These are phyloP conservation scores for Hyperoplus immaculatus DNA, from an alignment of 2,797 vertebrate species.

Conservation along the genomic window DNA sequence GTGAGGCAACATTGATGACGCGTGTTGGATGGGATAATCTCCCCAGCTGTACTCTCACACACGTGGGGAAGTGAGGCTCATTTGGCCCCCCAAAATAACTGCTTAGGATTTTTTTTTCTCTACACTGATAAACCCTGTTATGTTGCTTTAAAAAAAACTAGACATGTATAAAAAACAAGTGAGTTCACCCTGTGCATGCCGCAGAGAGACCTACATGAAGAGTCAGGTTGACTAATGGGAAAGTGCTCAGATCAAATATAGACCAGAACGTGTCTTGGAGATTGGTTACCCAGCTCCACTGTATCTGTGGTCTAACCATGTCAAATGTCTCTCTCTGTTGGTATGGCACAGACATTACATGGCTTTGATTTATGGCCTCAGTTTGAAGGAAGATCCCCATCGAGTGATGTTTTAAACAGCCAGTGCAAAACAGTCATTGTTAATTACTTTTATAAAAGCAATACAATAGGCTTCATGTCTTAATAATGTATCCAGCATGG, in stretches of 20 bases:
- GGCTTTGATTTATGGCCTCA: conserved; percentile 1
- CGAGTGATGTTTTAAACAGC: neutral
- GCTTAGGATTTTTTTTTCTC: conserved; percentile 45
- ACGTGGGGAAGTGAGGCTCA: conserved; percentile 68
- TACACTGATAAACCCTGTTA: conserved; percentile 36
- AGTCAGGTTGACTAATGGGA: conserved; percentile 11
- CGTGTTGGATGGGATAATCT: conserved; percentile 82
- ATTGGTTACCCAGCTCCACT: neutral
- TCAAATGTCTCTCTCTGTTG: conserved; percentile 69
- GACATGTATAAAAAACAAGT: neutral
- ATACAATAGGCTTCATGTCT: neutral
- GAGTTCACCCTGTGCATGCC: neutral
- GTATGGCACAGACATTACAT: conserved; percentile 8
- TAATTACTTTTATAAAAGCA: neutral
- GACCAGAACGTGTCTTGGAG: conserved; percentile 22
- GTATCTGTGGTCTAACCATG: neutral
- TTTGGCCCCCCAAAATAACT: conserved; percentile 62
- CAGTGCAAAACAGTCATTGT: neutral
- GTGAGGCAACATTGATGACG: conserved; percentile 80
- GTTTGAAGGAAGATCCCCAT: neutral
- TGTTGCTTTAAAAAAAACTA: neutral
- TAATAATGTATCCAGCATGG: neutral
- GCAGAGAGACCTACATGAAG: neutral
- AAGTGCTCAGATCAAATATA: conserved; percentile 2
- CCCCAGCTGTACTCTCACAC: conserved; percentile 78